phyloP scores from a whole-genome alignment of 2,888 invertebrate species.

The Caenorhabditis imperialis region DNA sequence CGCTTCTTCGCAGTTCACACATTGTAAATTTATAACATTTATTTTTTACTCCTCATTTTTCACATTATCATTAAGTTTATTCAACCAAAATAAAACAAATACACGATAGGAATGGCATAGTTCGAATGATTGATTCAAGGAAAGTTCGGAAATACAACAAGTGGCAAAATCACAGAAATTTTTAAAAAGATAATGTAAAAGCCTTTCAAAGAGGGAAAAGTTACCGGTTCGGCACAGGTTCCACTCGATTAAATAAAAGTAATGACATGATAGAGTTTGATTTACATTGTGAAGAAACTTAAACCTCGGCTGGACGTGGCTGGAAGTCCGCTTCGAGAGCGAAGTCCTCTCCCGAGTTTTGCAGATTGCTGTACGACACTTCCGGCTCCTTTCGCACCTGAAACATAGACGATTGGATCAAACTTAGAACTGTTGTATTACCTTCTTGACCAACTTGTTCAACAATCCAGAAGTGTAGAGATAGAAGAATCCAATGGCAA shows the following conservation, averaged over 20 bases:
- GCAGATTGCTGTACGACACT: constrained; percentile 59
- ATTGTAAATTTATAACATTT: no score
- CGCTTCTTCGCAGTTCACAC: no score
- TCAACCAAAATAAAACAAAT: not conserved
- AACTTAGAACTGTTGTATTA: not conserved
- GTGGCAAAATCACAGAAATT: no score
- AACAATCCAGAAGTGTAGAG: constrained; percentile 38
- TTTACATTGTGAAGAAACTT: no score
- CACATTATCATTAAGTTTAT: no score
- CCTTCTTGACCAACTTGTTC: constrained; percentile 10
- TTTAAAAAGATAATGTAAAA: no score
- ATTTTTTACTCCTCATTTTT: no score
- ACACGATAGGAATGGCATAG: no score
- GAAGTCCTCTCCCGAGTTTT: constrained; percentile 47
- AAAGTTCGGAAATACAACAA: no score
- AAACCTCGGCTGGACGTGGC: constrained; percentile 63
- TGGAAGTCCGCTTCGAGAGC: constrained; percentile 58
- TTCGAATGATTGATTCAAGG: no score
- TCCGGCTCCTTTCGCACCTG: constrained; percentile 43
- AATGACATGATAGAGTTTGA: no score
- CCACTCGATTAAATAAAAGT: not conserved
- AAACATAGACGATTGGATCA: constrained; percentile 7
- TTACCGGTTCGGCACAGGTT: constrained; percentile 16
- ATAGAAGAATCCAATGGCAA: constrained; percentile 18
- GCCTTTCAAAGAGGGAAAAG: not conserved